Evolutionary conservation across 37 sponge, comb jelly and placozoan genomes (phyloP), one percentile per base, ranked within the genome.

Genomic region (Oopsacas minuta): DNA sequence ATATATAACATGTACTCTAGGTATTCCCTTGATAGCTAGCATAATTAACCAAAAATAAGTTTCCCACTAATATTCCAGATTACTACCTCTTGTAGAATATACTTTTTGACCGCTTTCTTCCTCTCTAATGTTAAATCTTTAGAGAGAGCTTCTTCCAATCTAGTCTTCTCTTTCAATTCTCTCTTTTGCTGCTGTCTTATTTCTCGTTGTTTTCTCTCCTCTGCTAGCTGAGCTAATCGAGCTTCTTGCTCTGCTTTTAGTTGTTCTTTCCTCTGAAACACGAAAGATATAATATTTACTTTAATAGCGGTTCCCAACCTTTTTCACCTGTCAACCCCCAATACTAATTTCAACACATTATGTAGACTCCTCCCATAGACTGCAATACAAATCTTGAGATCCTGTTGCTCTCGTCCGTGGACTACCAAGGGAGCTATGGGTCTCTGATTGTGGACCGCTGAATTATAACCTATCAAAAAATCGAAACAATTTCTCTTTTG

Each of bases 101-200:
- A 61, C 75, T 61, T 3, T 61, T n/a, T 10, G 1, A 61, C 75
- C 22, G 75, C 75, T n/a, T 61, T 61, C 30, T 61, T 61, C 75
- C 75, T 61, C 49, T 42, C 49, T 42, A 42, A 17, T 32, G 75
- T 61, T 3, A 61, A 12, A 12, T 61, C 75, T 12, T 61, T 61
- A n/a, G 75, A 61, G 28, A 61, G 75, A 20, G 75, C 75, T 61
- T 61, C 75, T 61, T 61, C 75, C 28, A 32, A 34, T 61, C 75
- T 61, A 34, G 30, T n/a, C 28, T 61, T 61, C 30, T 61, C 75
- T 61, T 61, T 25, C 22, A 61, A 25, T 12, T 61, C 75, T n/a
- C 75, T 61, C 28, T n/a, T 61, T 34, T 61, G 28, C 28, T n/a
- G 75, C 22, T 61, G 75, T 61, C 75, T 3, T 10, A 61, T n/a